phyloP scores from a whole-genome alignment of 2,797 vertebrate genomes.

The Acrossocheilus wenchowensis region DNA sequence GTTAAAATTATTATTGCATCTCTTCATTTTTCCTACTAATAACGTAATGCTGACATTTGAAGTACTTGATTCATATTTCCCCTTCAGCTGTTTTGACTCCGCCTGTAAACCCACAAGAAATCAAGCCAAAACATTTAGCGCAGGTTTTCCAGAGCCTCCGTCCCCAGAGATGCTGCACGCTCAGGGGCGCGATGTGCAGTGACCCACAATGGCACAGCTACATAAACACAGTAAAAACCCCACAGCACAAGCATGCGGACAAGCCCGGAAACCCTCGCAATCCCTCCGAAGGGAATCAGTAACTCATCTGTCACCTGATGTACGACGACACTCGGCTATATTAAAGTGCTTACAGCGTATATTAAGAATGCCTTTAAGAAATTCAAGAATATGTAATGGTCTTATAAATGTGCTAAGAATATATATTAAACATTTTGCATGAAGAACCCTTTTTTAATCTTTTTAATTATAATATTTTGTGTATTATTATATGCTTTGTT shows the following conservation, averaged over 20 bases:
- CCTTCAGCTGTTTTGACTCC: constrained; percentile 2
- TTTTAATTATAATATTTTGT: background rate
- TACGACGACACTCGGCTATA: background rate
- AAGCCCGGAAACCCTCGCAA: background rate
- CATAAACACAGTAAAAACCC: constrained; percentile 15
- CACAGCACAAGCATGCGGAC: background rate
- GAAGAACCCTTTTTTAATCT: too few relatives aligned
- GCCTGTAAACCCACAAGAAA: constrained; percentile 24
- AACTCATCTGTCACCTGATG: constrained; percentile 3
- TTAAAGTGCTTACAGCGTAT: background rate
- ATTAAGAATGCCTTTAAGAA: background rate
- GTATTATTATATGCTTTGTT: background rate
- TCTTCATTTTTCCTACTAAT: background rate
- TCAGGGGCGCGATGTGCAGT: constrained; percentile 32
- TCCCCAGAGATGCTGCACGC: constrained; percentile 10
- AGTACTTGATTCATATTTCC: background rate
- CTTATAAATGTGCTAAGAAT: background rate
- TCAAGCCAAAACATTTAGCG: constrained; percentile 9
- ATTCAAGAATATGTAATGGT: background rate
- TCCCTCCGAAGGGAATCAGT: constrained; percentile 2
- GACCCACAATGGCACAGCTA: constrained; percentile 15
- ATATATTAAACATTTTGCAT: background rate
- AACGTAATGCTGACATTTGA: background rate
- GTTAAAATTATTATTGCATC: background rate
- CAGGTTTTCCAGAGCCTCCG: constrained; percentile 5